Percentiles rank a stretch among this genome's conserved stretches.
Conservation (phyloP, 2,797 vertebrate species). For the Varecia variegata region DNA sequence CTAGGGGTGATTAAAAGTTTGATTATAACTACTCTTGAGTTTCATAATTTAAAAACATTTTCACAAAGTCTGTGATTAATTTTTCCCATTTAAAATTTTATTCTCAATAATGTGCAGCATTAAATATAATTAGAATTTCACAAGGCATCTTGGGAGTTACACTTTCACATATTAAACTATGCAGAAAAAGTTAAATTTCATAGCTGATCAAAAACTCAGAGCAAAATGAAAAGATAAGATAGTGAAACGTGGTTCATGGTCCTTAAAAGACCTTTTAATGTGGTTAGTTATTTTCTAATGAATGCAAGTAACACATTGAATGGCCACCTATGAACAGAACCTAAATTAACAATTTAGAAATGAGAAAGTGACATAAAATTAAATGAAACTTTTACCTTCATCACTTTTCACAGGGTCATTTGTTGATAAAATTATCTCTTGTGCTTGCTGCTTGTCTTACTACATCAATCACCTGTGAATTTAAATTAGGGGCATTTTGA, state of each 20-base stretch:
- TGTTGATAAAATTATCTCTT: conserved; percentile 81
- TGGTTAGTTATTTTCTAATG: conserved; percentile 67
- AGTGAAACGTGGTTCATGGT: background rate
- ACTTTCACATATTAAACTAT: conserved; percentile 25
- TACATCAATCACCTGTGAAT: conserved; percentile 77
- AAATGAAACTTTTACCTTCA: conserved; percentile 73
- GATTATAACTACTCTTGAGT: conserved; percentile 48
- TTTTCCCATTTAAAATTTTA: conserved; percentile 44
- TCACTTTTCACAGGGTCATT: conserved; percentile 73
- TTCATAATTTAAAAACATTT: conserved; percentile 63
- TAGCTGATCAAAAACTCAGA: conserved; percentile 6
- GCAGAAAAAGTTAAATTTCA: conserved; percentile 40
- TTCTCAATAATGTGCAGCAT: conserved; percentile 37
- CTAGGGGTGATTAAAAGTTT: conserved; percentile 63
- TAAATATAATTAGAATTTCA: conserved; percentile 61
- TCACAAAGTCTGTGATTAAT: conserved; percentile 53
- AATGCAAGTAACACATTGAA: conserved; percentile 41
- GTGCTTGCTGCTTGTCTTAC: conserved; percentile 68
- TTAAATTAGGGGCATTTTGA: conserved; percentile 78
- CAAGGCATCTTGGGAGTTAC: conserved; percentile 1
- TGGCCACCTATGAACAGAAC: conserved; percentile 61
- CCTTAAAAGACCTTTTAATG: conserved; percentile 19
- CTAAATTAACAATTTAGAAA: conserved; percentile 72
- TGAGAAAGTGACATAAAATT: conserved; percentile 72
- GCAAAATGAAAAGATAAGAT: conserved; percentile 18